Evolutionary conservation across 2,888 invertebrate species (phyloP), one percentile per base, ranked within the genome.

Genomic region (Uloborus plumipes): DNA sequence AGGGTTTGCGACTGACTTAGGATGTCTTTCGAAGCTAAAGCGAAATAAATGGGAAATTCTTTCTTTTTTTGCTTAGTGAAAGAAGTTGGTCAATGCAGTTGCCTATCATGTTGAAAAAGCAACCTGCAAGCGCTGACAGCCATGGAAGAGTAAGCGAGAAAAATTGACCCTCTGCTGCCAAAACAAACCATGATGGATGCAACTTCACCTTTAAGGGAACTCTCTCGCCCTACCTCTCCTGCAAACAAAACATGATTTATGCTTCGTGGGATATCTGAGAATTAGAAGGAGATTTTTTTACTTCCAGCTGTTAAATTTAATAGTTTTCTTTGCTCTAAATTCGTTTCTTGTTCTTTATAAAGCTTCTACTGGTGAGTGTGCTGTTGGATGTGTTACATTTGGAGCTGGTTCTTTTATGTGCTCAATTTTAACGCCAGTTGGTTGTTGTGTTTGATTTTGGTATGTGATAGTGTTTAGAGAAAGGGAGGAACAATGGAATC

Each of bases 201-300:
- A 65, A 62, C 26, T 64, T 64, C 69, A 74, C 80, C 74, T 74
- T 39, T 81, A 75, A 81, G 80, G 39, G 39, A 81, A 74, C 80
- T 74, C 39, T 39, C 74, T 80, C 74, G 67, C 79, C 73, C 49
- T 62, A 66, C 61, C 61, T 69, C 78, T 69, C 69, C 66, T 51
- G 73, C 73, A 80, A 80, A 80, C 79, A 80, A 80, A 80, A 80
- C 79, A 80, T 80, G 79, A 80, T 80, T 73, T 80, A 80, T 80
- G 79, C 55, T 67, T 66, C 51, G 31, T 50, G 53, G 67, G 67
- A 73, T 73, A 80, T 80, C 79, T 69, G 59, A 73, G 79, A 80
- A 80, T 80, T 80, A 80, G 67, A 67, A 72, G 61, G 49, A 66
- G 51, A 51, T 51, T 31, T 80, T 80, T 80, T 71, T 80, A 73